These are phyloP conservation scores for Hermodice carunculata DNA, from an alignment of 2,888 invertebrate species.

Conservation along the genomic window DNA sequence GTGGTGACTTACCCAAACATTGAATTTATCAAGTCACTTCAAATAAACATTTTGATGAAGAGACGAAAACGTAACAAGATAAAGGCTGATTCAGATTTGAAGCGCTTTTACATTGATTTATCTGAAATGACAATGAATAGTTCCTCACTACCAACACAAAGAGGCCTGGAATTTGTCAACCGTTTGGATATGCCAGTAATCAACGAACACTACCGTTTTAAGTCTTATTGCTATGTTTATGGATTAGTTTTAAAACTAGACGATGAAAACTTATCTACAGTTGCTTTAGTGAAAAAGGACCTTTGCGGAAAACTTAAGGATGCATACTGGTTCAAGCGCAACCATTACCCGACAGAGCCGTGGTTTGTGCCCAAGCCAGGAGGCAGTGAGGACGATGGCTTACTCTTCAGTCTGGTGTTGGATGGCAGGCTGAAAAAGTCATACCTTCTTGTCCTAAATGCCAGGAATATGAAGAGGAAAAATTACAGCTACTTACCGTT, in stretches of 20 bases:
- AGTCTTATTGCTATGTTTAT: slow-evolving; percentile 59
- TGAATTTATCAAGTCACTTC: slow-evolving; percentile 50
- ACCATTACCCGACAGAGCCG: slow-evolving; percentile 58
- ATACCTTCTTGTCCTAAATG: slow-evolving; percentile 57
- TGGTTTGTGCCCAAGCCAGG: slow-evolving; percentile 56
- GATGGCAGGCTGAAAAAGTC: slow-evolving; percentile 48
- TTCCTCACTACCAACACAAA: slow-evolving; percentile 27
- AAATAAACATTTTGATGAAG: slow-evolving; percentile 47
- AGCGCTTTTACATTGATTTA: slow-evolving; percentile 51
- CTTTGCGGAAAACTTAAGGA: slow-evolving; percentile 48
- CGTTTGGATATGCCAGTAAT: slow-evolving; percentile 61
- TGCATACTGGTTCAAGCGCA: slow-evolving; percentile 43
- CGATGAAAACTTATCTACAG: slow-evolving; percentile 43
- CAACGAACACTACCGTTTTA: slow-evolving; percentile 55
- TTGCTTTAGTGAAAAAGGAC: slow-evolving; percentile 59
- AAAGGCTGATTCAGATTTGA: slow-evolving; percentile 46
- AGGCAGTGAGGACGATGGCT: slow-evolving; percentile 60
- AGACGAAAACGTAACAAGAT: slow-evolving; percentile 47
- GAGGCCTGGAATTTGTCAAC: slow-evolving; percentile 37
- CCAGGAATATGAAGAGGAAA: slow-evolving; percentile 48
- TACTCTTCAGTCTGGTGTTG: slow-evolving; percentile 55
- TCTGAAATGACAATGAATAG: slow-evolving; percentile 20
- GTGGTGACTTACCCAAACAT: slow-evolving; percentile 55
- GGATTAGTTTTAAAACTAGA: slow-evolving; percentile 57
- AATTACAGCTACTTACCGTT: slow-evolving; percentile 55